These are phyloP conservation scores for Tupiocoris notatus DNA, from an alignment of 2,888 invertebrate genomes.

Conservation along the genomic window DNA sequence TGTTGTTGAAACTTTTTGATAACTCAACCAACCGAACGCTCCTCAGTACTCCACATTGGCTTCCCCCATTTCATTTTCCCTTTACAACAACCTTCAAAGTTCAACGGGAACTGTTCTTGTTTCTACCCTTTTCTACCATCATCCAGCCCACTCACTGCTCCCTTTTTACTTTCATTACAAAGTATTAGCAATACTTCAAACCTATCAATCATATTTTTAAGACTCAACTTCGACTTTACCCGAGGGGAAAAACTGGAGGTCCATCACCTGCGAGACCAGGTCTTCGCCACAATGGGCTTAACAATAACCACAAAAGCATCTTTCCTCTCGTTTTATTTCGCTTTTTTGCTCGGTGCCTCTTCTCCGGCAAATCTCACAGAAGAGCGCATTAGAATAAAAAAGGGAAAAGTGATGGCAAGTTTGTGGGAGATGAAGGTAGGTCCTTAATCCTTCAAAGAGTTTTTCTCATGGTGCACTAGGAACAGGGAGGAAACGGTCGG, in stretches of 20 bases:
- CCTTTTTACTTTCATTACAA: constrained; percentile 16
- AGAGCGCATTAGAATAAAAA: constrained; percentile 36
- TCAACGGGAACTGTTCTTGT: constrained; percentile 1
- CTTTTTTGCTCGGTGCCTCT: neutral
- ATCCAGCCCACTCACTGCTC: too few relatives aligned
- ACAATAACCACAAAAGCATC: constrained; percentile 33
- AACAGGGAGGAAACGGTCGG: neutral
- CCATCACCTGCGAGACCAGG: constrained; percentile 17
- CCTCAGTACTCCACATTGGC: too few relatives aligned
- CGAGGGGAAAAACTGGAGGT: neutral
- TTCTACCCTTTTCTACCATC: neutral
- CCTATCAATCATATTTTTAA: constrained; percentile 26
- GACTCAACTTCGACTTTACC: neutral
- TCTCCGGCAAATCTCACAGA: constrained; percentile 21
- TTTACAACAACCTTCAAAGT: too few relatives aligned
- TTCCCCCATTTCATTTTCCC: too few relatives aligned
- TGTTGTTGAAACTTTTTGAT: too few relatives aligned
- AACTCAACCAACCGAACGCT: too few relatives aligned
- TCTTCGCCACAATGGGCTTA: constrained; percentile 24
- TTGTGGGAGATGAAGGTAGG: neutral
- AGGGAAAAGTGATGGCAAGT: neutral
- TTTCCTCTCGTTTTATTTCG: constrained; percentile 13
- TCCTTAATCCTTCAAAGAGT: constrained; percentile 31
- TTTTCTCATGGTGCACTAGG: neutral
- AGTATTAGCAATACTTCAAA: constrained; percentile 25